Base-by-base conservation (phyloP, 2,888 invertebrate species). In the Amphimallon solstitiale region DNA sequence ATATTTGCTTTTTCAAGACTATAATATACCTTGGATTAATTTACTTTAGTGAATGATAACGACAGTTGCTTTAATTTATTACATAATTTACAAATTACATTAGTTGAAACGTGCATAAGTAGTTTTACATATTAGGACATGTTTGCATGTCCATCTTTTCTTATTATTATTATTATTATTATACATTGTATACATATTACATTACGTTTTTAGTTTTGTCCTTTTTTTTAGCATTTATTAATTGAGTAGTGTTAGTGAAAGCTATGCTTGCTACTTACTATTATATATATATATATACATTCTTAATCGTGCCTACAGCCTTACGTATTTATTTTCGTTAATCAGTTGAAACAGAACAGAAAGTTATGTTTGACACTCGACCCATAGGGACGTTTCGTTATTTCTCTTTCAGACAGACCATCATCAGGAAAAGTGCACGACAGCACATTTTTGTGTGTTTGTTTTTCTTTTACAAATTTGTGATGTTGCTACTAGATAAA, bases 211-310 rank as follows among this genome's bases (percentile, higher is more conserved):
- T 43, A 14, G 43, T 43, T 43, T 43, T 17, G 59, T 45, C 45
- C 38, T 37, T 37, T 35, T n/a, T 52, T 52, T 43, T 61, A 40
- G 61, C 52, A 67, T 67, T n/a, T 35, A 63, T 51, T 66, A 54
- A 38, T 62, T 23, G 12, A 51, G 37, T 63, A 17, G 14, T 61
- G 19, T 75, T 66, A 68, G 78, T 78, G 77, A 69, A 70, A 72
- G 78, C 78, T 77, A 70, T 76, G 78, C 78, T 79, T 79, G 75
- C 72, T 76, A 70, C 72, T 71, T 66, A 59, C 52, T 62, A 63
- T 49, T 67, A 52, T 38, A 49, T 14, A 43, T 43, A 29, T 67
- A 52, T 38, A 49, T 14, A 43, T 43, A 29, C 29, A 29, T 29
- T 7, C 17, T 43, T 43, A 17, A 14, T 59, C 63, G 49, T 56